A percentile compares a stretch with the other conserved stretches of the same genome.
phyloP scores from a whole-genome alignment of 2,888 invertebrate genomes.

The Trachelus tabidus region DNA sequence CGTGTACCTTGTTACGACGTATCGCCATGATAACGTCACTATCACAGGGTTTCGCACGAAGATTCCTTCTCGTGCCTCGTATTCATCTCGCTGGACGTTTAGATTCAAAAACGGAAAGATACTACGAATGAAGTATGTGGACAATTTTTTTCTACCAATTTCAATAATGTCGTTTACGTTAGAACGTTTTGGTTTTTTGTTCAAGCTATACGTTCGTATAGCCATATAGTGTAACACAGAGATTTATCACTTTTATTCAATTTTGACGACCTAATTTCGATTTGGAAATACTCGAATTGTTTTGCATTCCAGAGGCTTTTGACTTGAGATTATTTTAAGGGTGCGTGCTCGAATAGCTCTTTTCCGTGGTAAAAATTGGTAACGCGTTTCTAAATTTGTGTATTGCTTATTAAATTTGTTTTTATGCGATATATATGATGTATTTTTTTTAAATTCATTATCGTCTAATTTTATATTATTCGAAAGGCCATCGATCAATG shows the following conservation, averaged over 20 bases:
- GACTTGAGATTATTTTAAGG: not conserved
- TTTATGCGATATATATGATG: not conserved
- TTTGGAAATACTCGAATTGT: not conserved
- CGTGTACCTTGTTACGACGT: slow-evolving; percentile 6
- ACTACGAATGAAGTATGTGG: not conserved
- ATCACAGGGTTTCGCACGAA: not conserved
- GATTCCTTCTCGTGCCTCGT: not conserved
- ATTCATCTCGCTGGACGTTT: not conserved
- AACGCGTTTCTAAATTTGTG: not conserved
- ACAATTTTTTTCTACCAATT: not conserved
- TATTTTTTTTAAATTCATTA: not conserved
- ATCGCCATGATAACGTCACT: not conserved
- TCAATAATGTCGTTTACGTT: not conserved
- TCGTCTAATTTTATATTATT: not conserved
- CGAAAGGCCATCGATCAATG: not conserved
- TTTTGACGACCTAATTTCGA: not conserved
- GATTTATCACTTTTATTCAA: too few species aligned
- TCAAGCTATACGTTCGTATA: too few species aligned
- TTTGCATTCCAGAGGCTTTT: not conserved
- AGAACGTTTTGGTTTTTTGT: not conserved
- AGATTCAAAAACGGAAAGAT: too few species aligned
- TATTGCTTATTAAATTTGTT: not conserved
- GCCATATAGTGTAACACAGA: not conserved
- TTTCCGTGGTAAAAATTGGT: not conserved
- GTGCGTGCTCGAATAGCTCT: not conserved